Percentiles rank a stretch among this genome's conserved stretches.
These are phyloP conservation scores for Drosophila orena DNA, from an alignment of 1,140 invertebrate species.

Conservation along the genomic window DNA sequence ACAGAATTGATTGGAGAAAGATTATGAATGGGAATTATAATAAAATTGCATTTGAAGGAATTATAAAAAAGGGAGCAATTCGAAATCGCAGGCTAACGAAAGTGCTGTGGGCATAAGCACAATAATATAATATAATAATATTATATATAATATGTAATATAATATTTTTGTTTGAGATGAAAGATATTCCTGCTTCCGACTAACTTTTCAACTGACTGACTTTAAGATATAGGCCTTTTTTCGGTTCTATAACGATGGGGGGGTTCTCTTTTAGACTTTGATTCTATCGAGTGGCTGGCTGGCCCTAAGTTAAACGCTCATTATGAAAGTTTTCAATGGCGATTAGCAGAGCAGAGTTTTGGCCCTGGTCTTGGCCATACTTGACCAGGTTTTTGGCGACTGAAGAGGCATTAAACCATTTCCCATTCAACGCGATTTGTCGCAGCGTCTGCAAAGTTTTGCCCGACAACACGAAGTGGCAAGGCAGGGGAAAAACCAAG, in stretches of 20 bases:
- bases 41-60: not conserved
- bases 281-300: constrained; percentile 6
- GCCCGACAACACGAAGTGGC: constrained; percentile 24
- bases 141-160: not conserved
- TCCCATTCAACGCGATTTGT: constrained; percentile 54
- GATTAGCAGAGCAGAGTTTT: constrained; percentile 46
- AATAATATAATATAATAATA: too few relatives aligned
- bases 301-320: constrained; percentile 51
- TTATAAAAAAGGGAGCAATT: not conserved
- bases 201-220: too few relatives aligned
- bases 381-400: constrained; percentile 61
- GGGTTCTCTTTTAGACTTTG: not conserved
- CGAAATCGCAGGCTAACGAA: not conserved
- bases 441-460: constrained; percentile 82
- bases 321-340: constrained; percentile 73
- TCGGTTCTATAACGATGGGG: too few relatives aligned
- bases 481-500: constrained; percentile 8
- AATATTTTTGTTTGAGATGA: not conserved
- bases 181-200: too few relatives aligned
- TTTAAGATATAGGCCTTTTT: too few relatives aligned
- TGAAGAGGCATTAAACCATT: constrained; percentile 3
- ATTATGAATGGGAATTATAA: constrained; percentile 20
- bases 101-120: too few relatives aligned
- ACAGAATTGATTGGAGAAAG: constrained; percentile 16
- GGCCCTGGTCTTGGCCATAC: constrained; percentile 24